A percentile compares a stretch with the other conserved stretches of the same genome.
Evolutionary conservation across 2,888 invertebrate genomes (phyloP).

Genomic region (Spatulosminthurus flaviceps): DNA sequence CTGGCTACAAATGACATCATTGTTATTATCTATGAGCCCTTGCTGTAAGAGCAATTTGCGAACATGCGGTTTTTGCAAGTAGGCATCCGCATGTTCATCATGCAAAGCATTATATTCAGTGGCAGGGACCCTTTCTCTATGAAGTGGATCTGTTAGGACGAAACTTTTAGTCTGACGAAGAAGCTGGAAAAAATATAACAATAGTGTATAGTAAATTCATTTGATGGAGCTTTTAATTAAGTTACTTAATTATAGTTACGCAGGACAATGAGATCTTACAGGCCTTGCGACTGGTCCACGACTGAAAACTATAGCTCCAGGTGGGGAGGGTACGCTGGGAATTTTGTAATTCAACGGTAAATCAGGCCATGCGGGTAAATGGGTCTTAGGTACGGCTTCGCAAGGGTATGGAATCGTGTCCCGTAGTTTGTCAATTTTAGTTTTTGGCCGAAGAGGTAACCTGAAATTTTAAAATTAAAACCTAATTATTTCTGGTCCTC

Average conservation of each 20-base stretch:
- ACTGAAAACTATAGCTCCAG: slow-evolving; percentile 29
- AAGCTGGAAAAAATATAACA: slow-evolving; percentile 28
- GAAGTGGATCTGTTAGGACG: slow-evolving; percentile 45
- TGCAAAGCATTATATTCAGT: slow-evolving; percentile 56
- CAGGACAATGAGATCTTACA: not conserved
- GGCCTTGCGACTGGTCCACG: slow-evolving; percentile 30
- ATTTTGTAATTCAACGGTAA: slow-evolving; percentile 54
- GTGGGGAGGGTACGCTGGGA: slow-evolving; percentile 48
- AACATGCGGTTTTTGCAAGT: slow-evolving; percentile 47
- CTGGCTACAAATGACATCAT: slow-evolving; percentile 56
- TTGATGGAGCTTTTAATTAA: too few relatives aligned
- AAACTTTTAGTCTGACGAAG: not conserved
- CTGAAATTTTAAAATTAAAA: not conserved
- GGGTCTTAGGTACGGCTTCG: slow-evolving; percentile 53
- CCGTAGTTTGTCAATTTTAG: slow-evolving; percentile 41
- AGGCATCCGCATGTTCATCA: slow-evolving; percentile 50
- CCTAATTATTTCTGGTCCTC: not conserved
- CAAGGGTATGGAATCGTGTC: slow-evolving; percentile 46
- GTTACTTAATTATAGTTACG: too few relatives aligned
- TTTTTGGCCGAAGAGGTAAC: slow-evolving; percentile 1
- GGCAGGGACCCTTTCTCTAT: slow-evolving; percentile 46
- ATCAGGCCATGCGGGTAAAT: slow-evolving; percentile 56
- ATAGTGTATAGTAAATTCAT: too few relatives aligned
- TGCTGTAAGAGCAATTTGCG: slow-evolving; percentile 43
- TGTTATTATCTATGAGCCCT: slow-evolving; percentile 53